A percentile compares a stretch with the other conserved stretches of the same genome.
These are phyloP conservation scores for Dromococcyx pavoninus DNA, from an alignment of 2,797 vertebrate genomes.

Conservation along the genomic window DNA sequence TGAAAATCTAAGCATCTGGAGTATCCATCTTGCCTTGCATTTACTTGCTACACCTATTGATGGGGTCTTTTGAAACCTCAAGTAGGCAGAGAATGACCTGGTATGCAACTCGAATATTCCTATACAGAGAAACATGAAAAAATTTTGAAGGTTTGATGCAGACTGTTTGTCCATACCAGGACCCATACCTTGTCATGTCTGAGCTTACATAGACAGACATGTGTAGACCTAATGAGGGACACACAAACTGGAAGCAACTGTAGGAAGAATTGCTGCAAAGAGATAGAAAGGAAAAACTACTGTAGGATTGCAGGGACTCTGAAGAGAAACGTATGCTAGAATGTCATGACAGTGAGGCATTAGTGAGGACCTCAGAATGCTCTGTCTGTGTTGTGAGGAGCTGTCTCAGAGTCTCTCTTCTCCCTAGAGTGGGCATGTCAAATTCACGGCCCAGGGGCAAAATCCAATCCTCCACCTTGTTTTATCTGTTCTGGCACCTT, in stretches of 20 bases:
- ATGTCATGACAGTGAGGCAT: neutral
- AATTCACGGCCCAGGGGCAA: too few species aligned
- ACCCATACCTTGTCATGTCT: neutral
- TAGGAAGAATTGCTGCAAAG: neutral
- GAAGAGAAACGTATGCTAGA: neutral
- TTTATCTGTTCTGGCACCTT: too few species aligned
- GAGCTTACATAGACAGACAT: neutral
- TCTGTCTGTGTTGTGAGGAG: neutral
- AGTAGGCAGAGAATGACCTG: neutral
- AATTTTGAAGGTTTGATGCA: neutral
- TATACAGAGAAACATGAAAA: neutral
- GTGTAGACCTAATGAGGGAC: neutral
- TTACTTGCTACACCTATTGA: neutral
- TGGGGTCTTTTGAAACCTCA: neutral
- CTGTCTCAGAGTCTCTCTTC: too few species aligned
- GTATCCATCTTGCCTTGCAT: neutral
- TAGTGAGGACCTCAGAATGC: neutral
- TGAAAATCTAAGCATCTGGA: neutral
- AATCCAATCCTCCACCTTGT: too few species aligned
- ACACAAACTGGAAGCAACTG: fast-evolving
- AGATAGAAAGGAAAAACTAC: neutral
- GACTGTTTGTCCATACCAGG: neutral
- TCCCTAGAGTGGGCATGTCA: too few species aligned
- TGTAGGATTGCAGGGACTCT: neutral
- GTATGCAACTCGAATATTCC: neutral